Evolutionary conservation across 2,113 vertebrate genomes (phyloP), one percentile per base, ranked within the genome.

Genomic region (Hippocampus zosterae): DNA sequence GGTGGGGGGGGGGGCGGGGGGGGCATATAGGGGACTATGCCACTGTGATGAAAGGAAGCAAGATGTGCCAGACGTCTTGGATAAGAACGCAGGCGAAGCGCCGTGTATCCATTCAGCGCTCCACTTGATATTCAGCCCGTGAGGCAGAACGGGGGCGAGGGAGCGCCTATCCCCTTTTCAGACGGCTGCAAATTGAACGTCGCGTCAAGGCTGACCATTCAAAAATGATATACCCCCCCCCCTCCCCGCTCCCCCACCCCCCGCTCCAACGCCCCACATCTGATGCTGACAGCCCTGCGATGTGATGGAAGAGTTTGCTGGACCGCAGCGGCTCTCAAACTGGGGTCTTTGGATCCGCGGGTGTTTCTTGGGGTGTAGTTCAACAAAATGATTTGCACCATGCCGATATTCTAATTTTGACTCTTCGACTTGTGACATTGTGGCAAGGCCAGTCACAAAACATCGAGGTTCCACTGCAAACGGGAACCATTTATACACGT

Each of bases 131-230:
- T 87, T 88, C 83, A 76, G 68, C 76, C 77, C 80, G 76, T 77
- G 81, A 80, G 70, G 55, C 61, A 66, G 73, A 78, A 77, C 68
- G 50, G 60, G 60, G 59, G 46, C 62, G 56, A 73, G 64, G 53
- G 72, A 25, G 83, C 63, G 67, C 72, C 65, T 27, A 73, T 79
- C 76, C 57, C 72, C 75, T 68, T 69, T 48, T 86, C 79, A 66
- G 70, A 52, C 77, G 59, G 83, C 79, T 85, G 77, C 85, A 90
- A 90, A 88, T 82, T 88, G 84, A 88, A 89, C 84, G 81, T 63
- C 74, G 74, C 64, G 37, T 85, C 86, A 74, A 59, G 71, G 71
- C 68, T 60, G 70, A 82, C 81, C 79, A 77, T 82, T 84, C 85
- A 82, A 63, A 79, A 74, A 29, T 21, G 57, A 37, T 37, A 37